Evolutionary conservation across 2,113 vertebrate species (phyloP), one percentile per base, ranked within the genome.

Genomic region (Myotis brandtii): DNA sequence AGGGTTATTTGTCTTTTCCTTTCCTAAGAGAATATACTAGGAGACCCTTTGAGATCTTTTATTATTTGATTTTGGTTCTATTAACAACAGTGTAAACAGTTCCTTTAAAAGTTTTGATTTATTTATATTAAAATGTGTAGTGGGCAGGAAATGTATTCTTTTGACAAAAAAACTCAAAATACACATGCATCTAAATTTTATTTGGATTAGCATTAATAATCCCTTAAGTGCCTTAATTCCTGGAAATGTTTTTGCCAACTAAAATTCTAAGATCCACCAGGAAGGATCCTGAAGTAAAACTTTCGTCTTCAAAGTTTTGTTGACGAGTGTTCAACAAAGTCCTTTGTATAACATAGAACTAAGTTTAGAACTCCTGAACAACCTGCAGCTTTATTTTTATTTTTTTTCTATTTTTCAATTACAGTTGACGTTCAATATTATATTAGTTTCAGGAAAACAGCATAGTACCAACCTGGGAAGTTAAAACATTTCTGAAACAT

Each of bases 111-210:
- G 32, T 62, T 90, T 85, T 90, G 30, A 48, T 32, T 84, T 56
- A 54, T 12, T 30, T 66, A 50, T 32, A 56, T 18, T 76, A 79
- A 48, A 70, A 50, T 83, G 17, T 66, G 25, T 91, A 56, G 16
- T 95, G 37, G 46, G 9, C 30, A 80, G 46, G 86, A 37, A 93
- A 54, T 9, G 6, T 18, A 34, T 83, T 92, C 21, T 83, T 89
- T 52, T 52, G 13, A 85, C n/a, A 56, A 90, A 70, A 70, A 93
- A 85, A 48, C 82, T 73, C 80, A 37, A 79, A 89, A 30, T 84
- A 34, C 27, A 43, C 12, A 27, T 17, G 25, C 9, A 52, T 54
- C 43, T 59, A 62, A n/a, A 66, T 80, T 86, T 86, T 72, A 84
- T 72, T 92, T 80, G 77, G 59, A 54, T 64, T 59, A 92, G 21